Conservation (phyloP, 1,140 invertebrate genomes). For the Polyergus mexicanus region DNA sequence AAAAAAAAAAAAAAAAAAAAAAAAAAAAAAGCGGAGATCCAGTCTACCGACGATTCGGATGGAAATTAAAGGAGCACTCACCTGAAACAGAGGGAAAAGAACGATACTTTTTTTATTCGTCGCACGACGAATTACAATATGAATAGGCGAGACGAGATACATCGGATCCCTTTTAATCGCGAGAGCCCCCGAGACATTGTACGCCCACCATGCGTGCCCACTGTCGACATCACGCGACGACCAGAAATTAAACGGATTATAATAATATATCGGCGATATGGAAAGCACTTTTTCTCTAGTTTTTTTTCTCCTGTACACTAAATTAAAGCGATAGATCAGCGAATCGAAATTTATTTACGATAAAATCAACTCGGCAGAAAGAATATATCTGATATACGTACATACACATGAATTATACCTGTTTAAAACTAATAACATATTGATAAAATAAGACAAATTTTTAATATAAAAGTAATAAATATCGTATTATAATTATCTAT, state of each 20-base stretch:
- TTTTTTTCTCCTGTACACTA: conserved; percentile 15
- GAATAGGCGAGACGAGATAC: conserved; percentile 40
- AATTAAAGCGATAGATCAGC: conserved; percentile 37
- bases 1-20: conserved; percentile 2
- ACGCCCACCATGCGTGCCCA: conserved; percentile 41
- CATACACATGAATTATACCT: background rate
- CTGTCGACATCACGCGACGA: conserved; percentile 32
- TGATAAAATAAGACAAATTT: background rate
- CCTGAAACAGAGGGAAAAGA: conserved; percentile 66
- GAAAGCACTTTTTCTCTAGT: conserved; percentile 1
- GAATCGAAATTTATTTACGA: conserved; percentile 42
- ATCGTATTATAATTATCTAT: background rate
- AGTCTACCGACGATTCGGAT: conserved; percentile 62
- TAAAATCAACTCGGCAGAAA: background rate
- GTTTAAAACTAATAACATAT: background rate
- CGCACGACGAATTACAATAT: conserved; percentile 56
- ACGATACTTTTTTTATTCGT: conserved; percentile 14
- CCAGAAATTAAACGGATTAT: conserved; percentile 57
- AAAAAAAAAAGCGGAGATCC: conserved; percentile 30
- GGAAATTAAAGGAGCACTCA: conserved; percentile 63
- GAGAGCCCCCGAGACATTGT: background rate
- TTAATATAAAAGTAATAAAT: background rate
- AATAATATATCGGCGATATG: conserved; percentile 31
- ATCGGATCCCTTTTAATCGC: conserved; percentile 54
- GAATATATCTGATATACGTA: background rate